phyloP scores from a whole-genome alignment of 92 coral and sea anemone species.

The Parazoanthus darwini region DNA sequence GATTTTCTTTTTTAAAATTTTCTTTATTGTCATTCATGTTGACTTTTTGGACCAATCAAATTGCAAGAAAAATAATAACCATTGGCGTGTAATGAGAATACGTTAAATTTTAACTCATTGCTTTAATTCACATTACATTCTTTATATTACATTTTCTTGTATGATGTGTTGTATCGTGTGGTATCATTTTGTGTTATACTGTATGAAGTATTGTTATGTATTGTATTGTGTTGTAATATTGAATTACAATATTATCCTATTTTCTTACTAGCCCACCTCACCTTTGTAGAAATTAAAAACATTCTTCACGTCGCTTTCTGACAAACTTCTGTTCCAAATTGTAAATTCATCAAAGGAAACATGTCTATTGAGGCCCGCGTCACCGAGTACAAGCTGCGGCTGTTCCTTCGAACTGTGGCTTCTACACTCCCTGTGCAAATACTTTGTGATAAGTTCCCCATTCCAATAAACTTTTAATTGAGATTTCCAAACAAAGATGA shows the following conservation, averaged over 20 bases:
- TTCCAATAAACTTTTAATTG: not conserved
- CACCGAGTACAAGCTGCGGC: conserved; percentile 29
- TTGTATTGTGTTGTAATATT: too few species aligned
- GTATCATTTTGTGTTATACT: too few species aligned
- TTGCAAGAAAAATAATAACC: too few species aligned
- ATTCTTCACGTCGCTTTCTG: not conserved
- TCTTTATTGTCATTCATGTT: too few species aligned
- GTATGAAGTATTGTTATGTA: too few species aligned
- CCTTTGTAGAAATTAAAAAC: conserved; percentile 19
- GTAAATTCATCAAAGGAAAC: conserved; percentile 13
- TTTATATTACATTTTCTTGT: too few species aligned
- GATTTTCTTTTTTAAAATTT: too few species aligned
- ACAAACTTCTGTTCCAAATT: not conserved
- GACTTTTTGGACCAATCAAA: too few species aligned
- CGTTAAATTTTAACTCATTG: too few species aligned
- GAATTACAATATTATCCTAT: not conserved
- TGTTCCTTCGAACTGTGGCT: not conserved
- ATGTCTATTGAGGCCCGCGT: not conserved
- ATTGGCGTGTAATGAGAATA: too few species aligned
- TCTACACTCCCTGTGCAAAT: not conserved
- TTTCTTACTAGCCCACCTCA: not conserved
- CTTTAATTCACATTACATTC: too few species aligned
- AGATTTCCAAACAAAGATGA: not conserved
- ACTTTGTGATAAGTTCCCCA: conserved; percentile 8
- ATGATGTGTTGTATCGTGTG: too few species aligned